Evolutionary conservation across 2,888 invertebrate genomes (phyloP), one percentile per base, ranked within the genome.

Genomic region (Aphidius colemani): DNA sequence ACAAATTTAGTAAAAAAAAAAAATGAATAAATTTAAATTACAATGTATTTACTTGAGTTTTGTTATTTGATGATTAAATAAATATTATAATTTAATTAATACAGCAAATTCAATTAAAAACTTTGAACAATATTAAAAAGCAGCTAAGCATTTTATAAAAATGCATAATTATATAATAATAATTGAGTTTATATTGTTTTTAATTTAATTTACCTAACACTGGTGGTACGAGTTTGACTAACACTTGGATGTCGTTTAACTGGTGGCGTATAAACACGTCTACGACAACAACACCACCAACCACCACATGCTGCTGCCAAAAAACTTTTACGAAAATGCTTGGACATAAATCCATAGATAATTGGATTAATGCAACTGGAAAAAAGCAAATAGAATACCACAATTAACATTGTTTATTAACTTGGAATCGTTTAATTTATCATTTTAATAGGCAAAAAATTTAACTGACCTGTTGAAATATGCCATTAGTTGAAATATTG

Each of bases 281-380:
- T 70, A 0, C 75, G 69, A 49, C 83, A 82, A 61, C 81, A 81
- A 30, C 78, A 70, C 74, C 78, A 76, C 70, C 77, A 79, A 5
- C 74, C 75, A 18, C 80, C 79, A 71, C 86, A 85, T n/a, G 86
- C 80, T 0, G 85, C 85, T 44, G 85, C 80, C 61, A 83, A 78
- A 74, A 86, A 86, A 68, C 86, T 86, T 69, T 86, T 86, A 4
- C 90, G 83, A 79, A 90, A 90, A 80, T 87, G 88, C 74, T 87
- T 86, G 50, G 90, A 90, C 88, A 91, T 89, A 80, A 91, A 91
- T 40, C 89, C 90, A 76, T 91, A 91, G 44, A 90, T 86, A 49
- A 91, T 85, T 6, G 91, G 91, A 80, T 90, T 90, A 70, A 90
- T 85, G 78, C 90, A 90, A 74, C 89, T 89, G 70, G 39, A 46